Conservation (phyloP, 2,797 vertebrate genomes). For the Tragelaphus oryx region DNA sequence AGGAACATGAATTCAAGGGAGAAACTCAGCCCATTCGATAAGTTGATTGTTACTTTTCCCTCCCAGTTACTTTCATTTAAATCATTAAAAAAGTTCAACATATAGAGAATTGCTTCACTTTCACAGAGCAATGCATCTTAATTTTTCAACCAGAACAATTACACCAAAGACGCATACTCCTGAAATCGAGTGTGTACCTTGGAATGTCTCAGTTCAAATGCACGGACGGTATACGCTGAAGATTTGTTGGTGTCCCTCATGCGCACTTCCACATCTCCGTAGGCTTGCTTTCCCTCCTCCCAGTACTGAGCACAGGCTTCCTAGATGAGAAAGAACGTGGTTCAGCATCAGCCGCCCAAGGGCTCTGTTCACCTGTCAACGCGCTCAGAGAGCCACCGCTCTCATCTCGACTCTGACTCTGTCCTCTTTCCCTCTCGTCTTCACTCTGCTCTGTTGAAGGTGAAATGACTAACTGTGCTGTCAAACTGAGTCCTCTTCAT, state of each 20-base stretch:
- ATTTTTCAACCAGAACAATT: not conserved
- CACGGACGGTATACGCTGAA: constrained; percentile 82
- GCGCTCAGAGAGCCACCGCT: rapidly evolving
- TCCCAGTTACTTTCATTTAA: not conserved
- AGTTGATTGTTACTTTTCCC: not conserved
- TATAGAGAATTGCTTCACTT: not conserved
- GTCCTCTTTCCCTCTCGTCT: not conserved
- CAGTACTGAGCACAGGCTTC: constrained; percentile 88
- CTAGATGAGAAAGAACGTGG: constrained; percentile 72
- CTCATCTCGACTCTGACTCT: too few relatives aligned
- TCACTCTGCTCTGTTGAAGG: not conserved
- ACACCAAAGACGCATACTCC: not conserved
- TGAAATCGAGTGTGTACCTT: constrained; percentile 83
- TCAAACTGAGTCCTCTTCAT: not conserved
- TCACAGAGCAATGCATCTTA: not conserved
- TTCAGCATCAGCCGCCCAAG: not conserved
- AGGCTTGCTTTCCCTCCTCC: constrained; percentile 84
- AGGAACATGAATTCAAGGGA: not conserved
- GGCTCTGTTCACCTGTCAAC: not conserved
- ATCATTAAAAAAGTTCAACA: not conserved
- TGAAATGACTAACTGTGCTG: not conserved
- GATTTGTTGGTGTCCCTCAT: constrained; percentile 79
- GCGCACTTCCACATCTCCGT: constrained; percentile 87
- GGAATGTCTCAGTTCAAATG: constrained; percentile 86
- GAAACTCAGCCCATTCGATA: not conserved